These are phyloP conservation scores for Phalanger gymnotis DNA, from an alignment of 2,797 vertebrate species.

Conservation along the genomic window DNA sequence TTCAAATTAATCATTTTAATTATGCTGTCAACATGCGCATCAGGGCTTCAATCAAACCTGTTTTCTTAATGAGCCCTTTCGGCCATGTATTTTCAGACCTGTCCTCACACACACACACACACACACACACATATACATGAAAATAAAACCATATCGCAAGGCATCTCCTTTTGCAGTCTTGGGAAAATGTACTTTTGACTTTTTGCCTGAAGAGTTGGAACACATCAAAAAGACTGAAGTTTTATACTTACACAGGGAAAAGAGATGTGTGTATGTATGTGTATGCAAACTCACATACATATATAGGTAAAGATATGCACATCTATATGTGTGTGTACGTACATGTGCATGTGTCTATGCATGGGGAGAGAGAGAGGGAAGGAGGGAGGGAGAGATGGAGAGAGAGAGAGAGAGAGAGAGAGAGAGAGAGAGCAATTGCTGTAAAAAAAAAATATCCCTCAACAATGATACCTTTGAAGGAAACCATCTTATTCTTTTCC, in stretches of 20 bases:
- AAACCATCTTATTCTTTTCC: slow-evolving; percentile 52
- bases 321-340: background rate
- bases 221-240: background rate
- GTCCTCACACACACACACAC: slow-evolving; percentile 51
- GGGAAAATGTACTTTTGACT: background rate
- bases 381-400: background rate
- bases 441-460: background rate
- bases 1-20: slow-evolving; percentile 86
- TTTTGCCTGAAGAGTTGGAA: background rate
- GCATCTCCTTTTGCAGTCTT: background rate
- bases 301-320: background rate
- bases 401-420: background rate
- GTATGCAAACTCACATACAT: too few relatives aligned
- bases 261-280: background rate
- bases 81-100: slow-evolving; percentile 63
- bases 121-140: background rate
- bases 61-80: slow-evolving; percentile 78
- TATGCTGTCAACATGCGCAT: slow-evolving; percentile 83
- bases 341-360: background rate
- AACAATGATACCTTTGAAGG: slow-evolving; percentile 27
- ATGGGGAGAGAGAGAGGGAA: background rate
- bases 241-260: background rate
- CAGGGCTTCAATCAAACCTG: slow-evolving; percentile 80
- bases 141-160: background rate
- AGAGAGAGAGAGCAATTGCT: background rate